These are phyloP conservation scores for Raja brachyura DNA, from an alignment of 2,113 vertebrate genomes.

Conservation along the genomic window DNA sequence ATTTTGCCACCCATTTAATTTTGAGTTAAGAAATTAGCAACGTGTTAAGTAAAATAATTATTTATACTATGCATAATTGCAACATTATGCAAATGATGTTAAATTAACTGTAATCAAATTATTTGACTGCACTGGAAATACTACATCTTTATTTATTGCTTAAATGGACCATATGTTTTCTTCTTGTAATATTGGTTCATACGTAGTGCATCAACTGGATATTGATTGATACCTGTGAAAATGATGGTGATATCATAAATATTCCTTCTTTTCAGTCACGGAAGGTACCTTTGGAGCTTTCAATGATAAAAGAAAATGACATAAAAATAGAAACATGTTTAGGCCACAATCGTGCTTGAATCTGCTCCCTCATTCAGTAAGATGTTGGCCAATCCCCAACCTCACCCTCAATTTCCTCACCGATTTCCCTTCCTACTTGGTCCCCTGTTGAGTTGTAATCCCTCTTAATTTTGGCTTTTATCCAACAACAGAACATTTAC, in stretches of 20 bases:
- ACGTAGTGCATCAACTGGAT: neutral
- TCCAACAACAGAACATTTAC: too few relatives aligned
- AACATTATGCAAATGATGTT: neutral
- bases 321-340: too few relatives aligned
- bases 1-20: slow-evolving; percentile 16
- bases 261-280: neutral
- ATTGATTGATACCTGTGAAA: neutral
- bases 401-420: too few relatives aligned
- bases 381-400: too few relatives aligned
- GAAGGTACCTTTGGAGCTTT: neutral
- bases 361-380: too few relatives aligned
- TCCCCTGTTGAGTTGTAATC: too few relatives aligned
- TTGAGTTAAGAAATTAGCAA: slow-evolving; percentile 13
- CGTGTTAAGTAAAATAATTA: slow-evolving; percentile 3
- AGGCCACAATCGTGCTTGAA: too few relatives aligned
- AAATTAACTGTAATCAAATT: slow-evolving; percentile 31
- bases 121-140: neutral
- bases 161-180: neutral
- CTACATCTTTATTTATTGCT: neutral
- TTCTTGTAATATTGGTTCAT: neutral
- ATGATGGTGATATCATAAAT: neutral
- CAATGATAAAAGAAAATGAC: too few relatives aligned
- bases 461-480: too few relatives aligned
- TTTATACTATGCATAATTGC: neutral
- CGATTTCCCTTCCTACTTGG: too few relatives aligned